A percentile compares a stretch with the other conserved stretches of the same genome.
These are phyloP conservation scores for Eutrigla gurnardus DNA, from an alignment of 2,797 vertebrate genomes.

Conservation along the genomic window DNA sequence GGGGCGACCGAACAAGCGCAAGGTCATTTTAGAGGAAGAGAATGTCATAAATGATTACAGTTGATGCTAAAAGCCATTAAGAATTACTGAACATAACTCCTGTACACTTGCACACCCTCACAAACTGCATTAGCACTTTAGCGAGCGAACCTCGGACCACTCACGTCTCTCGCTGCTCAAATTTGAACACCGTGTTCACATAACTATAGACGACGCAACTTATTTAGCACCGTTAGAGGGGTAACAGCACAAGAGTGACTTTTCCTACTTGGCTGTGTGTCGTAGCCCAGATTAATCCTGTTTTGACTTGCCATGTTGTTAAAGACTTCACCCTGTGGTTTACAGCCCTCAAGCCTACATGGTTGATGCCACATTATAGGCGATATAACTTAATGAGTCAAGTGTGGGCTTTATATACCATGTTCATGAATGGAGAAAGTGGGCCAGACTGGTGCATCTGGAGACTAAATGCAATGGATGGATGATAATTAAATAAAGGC, in stretches of 20 bases:
- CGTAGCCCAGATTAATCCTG: not conserved
- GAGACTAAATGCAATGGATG: constrained; percentile 5
- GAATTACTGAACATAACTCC: constrained; percentile 73
- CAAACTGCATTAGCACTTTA: constrained; percentile 53
- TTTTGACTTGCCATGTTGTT: constrained; percentile 10
- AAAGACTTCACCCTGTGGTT: constrained; percentile 19
- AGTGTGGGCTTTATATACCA: constrained; percentile 13
- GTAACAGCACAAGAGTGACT: not conserved
- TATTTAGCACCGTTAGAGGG: constrained; percentile 7
- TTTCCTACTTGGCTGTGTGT: constrained; percentile 15
- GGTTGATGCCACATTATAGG: constrained; percentile 27
- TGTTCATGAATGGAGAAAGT: constrained; percentile 17
- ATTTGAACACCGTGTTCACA: constrained; percentile 28
- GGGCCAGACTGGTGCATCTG: constrained; percentile 24
- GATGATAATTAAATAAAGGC: not conserved
- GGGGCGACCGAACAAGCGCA: constrained; percentile 46
- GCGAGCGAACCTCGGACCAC: constrained; percentile 28
- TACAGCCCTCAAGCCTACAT: constrained; percentile 16
- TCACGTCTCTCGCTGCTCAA: constrained; percentile 40
- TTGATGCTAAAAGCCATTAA: constrained; percentile 80
- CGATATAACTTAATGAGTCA: constrained; percentile 30
- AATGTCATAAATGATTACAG: constrained; percentile 73
- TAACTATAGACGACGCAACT: constrained; percentile 21
- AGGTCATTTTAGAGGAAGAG: constrained; percentile 68
- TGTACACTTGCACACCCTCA: constrained; percentile 34